phyloP scores from a whole-genome alignment of 1,140 invertebrate species.

The Bombus sibiricus region DNA sequence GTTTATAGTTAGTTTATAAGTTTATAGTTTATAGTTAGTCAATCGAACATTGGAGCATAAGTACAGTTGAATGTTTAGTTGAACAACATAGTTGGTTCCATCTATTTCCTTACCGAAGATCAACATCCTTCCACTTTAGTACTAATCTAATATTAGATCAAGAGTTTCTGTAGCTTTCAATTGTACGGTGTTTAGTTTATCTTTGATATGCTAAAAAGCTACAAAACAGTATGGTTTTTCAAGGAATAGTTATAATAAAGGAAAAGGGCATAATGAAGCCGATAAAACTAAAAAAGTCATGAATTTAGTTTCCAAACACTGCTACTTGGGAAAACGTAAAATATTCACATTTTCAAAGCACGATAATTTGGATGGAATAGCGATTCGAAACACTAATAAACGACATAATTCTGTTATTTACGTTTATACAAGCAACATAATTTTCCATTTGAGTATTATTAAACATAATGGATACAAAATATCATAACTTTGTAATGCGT shows the following conservation, averaged over 20 bases:
- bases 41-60: neutral
- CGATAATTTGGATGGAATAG: neutral
- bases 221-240: neutral
- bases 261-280: neutral
- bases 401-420: neutral
- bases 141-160: conserved; percentile 13
- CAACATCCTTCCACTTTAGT: conserved; percentile 2
- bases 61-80: neutral
- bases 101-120: neutral
- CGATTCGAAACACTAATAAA: neutral
- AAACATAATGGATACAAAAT: neutral
- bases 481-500: neutral
- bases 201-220: neutral
- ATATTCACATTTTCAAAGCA: neutral
- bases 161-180: neutral
- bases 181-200: conserved; percentile 3
- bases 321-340: neutral
- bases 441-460: too few relatives aligned
- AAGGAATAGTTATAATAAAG: too few relatives aligned
- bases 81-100: neutral
- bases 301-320: neutral
- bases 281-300: neutral
- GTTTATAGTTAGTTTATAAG: too few relatives aligned
- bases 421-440: too few relatives aligned
- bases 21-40: neutral